These are phyloP conservation scores for Morone chrysops DNA, from an alignment of 2,113 vertebrate species.

Conservation along the genomic window DNA sequence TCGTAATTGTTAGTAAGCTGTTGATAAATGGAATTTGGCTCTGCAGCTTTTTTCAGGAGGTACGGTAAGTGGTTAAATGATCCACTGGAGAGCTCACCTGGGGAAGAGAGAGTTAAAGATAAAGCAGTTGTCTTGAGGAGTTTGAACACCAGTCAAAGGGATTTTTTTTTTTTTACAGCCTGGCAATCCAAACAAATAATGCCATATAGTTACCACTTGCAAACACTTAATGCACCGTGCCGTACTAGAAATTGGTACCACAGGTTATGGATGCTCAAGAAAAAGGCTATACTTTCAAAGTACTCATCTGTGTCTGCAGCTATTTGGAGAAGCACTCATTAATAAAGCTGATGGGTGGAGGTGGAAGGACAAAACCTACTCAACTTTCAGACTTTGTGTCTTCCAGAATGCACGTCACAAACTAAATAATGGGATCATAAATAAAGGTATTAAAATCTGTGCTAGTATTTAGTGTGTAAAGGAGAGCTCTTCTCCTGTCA, in stretches of 20 bases:
- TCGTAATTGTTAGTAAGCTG: neutral
- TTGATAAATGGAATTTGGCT: neutral
- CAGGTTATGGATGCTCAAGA: neutral
- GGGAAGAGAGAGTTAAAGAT: neutral
- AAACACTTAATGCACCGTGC: neutral
- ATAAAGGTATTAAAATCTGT: neutral
- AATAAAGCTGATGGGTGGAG: neutral
- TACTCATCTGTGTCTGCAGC: neutral
- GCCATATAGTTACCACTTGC: neutral
- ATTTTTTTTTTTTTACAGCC: slow-evolving; percentile 10
- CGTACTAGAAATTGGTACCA: neutral
- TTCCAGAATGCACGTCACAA: neutral
- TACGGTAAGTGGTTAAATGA: slow-evolving; percentile 1
- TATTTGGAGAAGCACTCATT: neutral
- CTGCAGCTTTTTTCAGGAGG: neutral
- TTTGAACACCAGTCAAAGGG: neutral
- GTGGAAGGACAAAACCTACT: neutral
- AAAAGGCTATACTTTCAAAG: neutral
- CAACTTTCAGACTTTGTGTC: neutral
- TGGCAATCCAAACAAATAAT: slow-evolving; percentile 3
- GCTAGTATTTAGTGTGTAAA: slow-evolving; percentile 28
- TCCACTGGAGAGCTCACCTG: neutral
- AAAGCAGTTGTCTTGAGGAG: neutral
- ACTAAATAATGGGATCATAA: neutral
- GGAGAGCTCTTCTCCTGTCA: slow-evolving; percentile 48